These are phyloP conservation scores for Smithornis capensis DNA, from an alignment of 2,113 vertebrate genomes.

Conservation along the genomic window DNA sequence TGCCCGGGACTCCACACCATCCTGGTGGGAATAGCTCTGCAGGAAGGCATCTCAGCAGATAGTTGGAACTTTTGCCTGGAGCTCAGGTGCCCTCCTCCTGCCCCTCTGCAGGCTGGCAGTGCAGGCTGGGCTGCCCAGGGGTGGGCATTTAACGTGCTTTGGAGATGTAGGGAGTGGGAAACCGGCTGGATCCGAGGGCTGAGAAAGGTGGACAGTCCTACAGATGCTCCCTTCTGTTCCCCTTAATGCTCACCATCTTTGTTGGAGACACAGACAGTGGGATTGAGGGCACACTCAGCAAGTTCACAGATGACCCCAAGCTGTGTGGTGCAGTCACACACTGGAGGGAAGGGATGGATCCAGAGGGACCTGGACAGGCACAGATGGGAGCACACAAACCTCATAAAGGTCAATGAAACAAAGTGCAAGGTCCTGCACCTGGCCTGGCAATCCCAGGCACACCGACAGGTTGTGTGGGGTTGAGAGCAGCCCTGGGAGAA, in stretches of 20 bases:
- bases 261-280: neutral
- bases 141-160: neutral
- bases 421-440: neutral
- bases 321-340: neutral
- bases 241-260: neutral
- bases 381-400: neutral
- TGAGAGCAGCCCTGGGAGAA: neutral
- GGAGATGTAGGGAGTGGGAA: neutral
- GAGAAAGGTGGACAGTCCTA: neutral
- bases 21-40: neutral
- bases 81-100: neutral
- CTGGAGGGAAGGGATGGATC: neutral
- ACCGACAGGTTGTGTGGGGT: neutral
- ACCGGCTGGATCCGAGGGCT: neutral
- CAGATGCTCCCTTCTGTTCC: neutral
- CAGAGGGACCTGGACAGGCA: neutral
- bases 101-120: neutral
- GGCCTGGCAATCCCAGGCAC: neutral
- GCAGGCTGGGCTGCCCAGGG: neutral
- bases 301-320: neutral
- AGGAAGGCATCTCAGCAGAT: neutral
- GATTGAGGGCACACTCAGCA: neutral
- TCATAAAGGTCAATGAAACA: neutral
- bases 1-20: fast-evolving
- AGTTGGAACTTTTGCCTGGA: neutral